Conservation (phyloP, 2,113 vertebrate genomes). For the Scartelaos histophorus region DNA sequence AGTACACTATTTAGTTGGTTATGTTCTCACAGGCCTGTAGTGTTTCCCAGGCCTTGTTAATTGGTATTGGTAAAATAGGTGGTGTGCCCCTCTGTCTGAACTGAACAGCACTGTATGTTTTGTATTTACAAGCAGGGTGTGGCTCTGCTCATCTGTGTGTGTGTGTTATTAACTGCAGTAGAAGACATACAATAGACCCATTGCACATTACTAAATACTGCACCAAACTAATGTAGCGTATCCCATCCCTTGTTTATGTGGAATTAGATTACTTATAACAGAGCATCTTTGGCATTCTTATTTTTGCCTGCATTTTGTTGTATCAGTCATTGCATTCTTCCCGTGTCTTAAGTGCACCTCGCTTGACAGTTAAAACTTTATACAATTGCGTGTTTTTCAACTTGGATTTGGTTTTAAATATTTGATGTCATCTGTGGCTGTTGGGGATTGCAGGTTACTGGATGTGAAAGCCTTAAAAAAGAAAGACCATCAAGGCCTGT, state of each 20-base stretch:
- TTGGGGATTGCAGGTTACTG: conserved; percentile 83
- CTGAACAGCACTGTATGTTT: conserved; percentile 8
- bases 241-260: not conserved
- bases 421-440: conserved; percentile 43
- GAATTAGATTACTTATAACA: conserved; percentile 13
- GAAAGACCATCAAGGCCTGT: conserved; percentile 87
- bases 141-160: conserved; percentile 22
- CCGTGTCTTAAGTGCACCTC: conserved; percentile 11
- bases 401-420: conserved; percentile 15
- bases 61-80: conserved; percentile 37
- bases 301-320: conserved; percentile 22
- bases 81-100: conserved; percentile 39
- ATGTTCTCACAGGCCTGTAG: conserved; percentile 34
- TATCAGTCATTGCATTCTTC: not conserved
- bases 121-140: conserved; percentile 21
- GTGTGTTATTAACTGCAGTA: conserved; percentile 23
- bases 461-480: conserved; percentile 86
- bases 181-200: not conserved
- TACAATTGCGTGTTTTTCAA: conserved; percentile 20
- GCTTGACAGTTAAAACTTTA: conserved; percentile 18
- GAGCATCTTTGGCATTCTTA: conserved; percentile 54
- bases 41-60: conserved; percentile 20
- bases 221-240: not conserved
- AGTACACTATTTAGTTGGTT: conserved; percentile 26
- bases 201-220: not conserved